These are phyloP conservation scores for Cerastis rubricosa DNA, from an alignment of 2,888 invertebrate species.

Conservation along the genomic window DNA sequence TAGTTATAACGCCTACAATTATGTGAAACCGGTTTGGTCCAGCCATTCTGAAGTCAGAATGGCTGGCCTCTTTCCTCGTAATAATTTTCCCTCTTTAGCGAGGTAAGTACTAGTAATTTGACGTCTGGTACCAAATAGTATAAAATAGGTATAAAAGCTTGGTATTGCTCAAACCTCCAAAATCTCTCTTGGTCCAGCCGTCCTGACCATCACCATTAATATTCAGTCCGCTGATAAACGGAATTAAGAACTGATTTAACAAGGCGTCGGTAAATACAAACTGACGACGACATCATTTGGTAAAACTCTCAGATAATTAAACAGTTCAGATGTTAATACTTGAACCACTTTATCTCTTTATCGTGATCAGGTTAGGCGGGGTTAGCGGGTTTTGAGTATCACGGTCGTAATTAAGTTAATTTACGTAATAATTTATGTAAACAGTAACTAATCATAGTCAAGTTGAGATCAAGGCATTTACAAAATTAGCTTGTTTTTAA, in stretches of 20 bases:
- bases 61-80: too few species aligned
- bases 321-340: neutral
- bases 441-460: slow-evolving; percentile 35
- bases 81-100: too few species aligned
- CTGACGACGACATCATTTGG: neutral
- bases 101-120: too few species aligned
- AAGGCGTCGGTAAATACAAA: neutral
- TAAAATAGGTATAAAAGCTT: too few species aligned
- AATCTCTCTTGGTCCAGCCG: neutral
- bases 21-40: neutral
- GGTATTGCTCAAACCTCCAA: too few species aligned
- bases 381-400: neutral
- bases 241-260: neutral
- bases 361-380: neutral
- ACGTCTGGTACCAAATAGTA: too few species aligned
- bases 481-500: slow-evolving; percentile 23
- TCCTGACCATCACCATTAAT: too few species aligned
- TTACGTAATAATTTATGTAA: slow-evolving; percentile 13
- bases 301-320: neutral
- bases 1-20: neutral
- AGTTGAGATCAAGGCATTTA: slow-evolving; percentile 22
- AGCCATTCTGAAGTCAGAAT: too few species aligned
- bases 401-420: slow-evolving; percentile 10
- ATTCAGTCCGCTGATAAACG: neutral
- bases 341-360: slow-evolving; percentile 5